Percentiles rank a stretch among this genome's conserved stretches.
These are phyloP conservation scores for Cantharis nigra DNA, from an alignment of 2,888 invertebrate genomes.

Conservation along the genomic window DNA sequence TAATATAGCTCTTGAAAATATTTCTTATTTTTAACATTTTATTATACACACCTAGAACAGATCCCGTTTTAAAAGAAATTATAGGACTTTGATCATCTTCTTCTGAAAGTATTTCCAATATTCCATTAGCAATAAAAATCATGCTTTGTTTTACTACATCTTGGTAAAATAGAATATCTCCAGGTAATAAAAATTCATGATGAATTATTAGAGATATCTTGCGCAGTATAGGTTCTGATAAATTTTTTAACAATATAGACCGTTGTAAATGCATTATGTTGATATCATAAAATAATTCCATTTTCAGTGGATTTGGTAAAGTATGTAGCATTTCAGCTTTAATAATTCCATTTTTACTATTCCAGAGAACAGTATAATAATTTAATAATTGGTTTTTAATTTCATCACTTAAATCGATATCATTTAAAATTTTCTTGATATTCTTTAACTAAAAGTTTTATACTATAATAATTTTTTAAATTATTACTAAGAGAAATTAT, in stretches of 20 bases:
- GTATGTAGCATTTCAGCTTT: conserved; percentile 55
- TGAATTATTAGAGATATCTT: conserved; percentile 58
- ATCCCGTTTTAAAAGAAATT: conserved; percentile 59
- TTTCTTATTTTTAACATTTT: not conserved
- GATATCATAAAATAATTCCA: conserved; percentile 60
- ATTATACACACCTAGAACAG: conserved; percentile 55
- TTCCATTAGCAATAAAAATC: conserved; percentile 60
- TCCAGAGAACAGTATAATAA: conserved; percentile 61
- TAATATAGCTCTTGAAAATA: not conserved
- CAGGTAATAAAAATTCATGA: conserved; percentile 60
- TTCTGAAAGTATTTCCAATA: conserved; percentile 60
- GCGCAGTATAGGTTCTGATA: conserved; percentile 60
- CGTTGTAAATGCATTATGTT: conserved; percentile 60
- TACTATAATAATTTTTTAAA: not conserved
- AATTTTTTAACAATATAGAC: conserved; percentile 58
- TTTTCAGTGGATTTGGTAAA: conserved; percentile 58
- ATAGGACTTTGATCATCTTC: conserved; percentile 62
- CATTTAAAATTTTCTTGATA: conserved; percentile 56
- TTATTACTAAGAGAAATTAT: too few relatives aligned
- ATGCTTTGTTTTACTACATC: conserved; percentile 60
- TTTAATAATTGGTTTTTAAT: conserved; percentile 56
- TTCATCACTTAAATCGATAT: conserved; percentile 56
- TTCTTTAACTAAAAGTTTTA: conserved; percentile 56
- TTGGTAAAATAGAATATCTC: conserved; percentile 59
- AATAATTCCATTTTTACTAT: conserved; percentile 59